Evolutionary conservation across 1,140 invertebrate genomes (phyloP).

Genomic region (Penaeus chinensis): DNA sequence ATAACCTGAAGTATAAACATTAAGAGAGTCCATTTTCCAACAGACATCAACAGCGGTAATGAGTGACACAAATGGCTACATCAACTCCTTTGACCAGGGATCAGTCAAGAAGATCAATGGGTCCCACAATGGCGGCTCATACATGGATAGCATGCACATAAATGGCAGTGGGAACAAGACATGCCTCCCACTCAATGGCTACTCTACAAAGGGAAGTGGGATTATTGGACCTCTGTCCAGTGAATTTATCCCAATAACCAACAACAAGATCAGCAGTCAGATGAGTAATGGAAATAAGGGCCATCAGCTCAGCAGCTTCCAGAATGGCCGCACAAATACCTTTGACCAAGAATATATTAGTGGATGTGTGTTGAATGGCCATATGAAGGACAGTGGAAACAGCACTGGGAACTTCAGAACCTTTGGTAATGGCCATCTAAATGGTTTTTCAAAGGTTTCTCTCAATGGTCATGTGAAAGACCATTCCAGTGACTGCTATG

Average conservation of each 20-base stretch:
- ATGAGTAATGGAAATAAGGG: background rate
- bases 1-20: background rate
- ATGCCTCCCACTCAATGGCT: background rate
- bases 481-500: background rate
- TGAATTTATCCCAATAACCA: conserved; percentile 7
- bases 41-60: conserved; percentile 45
- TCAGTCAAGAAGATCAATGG: background rate
- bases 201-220: background rate
- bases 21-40: background rate
- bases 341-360: too few relatives aligned
- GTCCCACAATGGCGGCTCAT: background rate
- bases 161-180: conserved; percentile 19
- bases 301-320: background rate
- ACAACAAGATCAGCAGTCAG: conserved; percentile 9
- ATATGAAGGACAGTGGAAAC: background rate
- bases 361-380: background rate
- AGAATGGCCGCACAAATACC: background rate
- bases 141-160: background rate
- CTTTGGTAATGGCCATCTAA: conserved; percentile 32
- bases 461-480: conserved; percentile 11
- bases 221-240: background rate
- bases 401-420: conserved; percentile 23
- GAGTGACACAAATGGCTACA: conserved; percentile 20
- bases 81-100: background rate
- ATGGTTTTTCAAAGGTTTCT: conserved; percentile 3